Percentiles rank a stretch among this genome's conserved stretches.
Evolutionary conservation across 2,113 vertebrate genomes (phyloP).

Genomic region (Siphamia tubifer): DNA sequence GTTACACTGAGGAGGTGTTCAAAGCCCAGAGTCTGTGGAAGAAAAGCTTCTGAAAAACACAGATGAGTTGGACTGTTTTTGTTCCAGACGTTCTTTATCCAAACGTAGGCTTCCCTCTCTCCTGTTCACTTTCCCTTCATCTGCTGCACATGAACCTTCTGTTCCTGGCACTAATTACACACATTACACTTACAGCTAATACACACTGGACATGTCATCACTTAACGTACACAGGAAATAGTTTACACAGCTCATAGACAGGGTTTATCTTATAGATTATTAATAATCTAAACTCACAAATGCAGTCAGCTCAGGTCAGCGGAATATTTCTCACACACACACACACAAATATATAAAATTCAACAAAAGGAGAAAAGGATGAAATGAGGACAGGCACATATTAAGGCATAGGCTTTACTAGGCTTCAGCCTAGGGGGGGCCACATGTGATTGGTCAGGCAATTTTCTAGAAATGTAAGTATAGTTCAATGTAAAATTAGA

Average conservation of each 20-base stretch:
- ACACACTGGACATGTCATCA: not conserved
- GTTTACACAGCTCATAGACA: not conserved
- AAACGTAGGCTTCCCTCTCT: constrained; percentile 6
- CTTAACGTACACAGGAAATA: not conserved
- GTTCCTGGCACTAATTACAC: not conserved
- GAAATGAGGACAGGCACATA: too few relatives aligned
- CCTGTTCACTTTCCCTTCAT: constrained; percentile 4
- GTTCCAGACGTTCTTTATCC: not conserved
- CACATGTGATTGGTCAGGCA: too few relatives aligned
- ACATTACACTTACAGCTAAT: not conserved
- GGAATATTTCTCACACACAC: too few relatives aligned
- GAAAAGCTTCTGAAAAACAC: constrained; percentile 42
- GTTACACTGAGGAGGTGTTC: constrained; percentile 6
- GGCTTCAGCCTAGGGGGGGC: too few relatives aligned
- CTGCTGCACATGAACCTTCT: constrained; percentile 14
- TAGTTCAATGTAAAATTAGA: too few relatives aligned
- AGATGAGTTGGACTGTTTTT: constrained; percentile 14
- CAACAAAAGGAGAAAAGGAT: too few relatives aligned
- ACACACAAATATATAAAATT: too few relatives aligned
- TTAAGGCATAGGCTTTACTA: too few relatives aligned
- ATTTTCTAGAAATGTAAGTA: too few relatives aligned
- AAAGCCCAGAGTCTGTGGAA: constrained; percentile 11
- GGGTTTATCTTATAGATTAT: not conserved
- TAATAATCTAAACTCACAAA: not conserved
- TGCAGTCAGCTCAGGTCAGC: not conserved